Percentiles rank a stretch among this genome's conserved stretches.
phyloP scores from a whole-genome alignment of 2,888 invertebrate genomes.

The Diogma glabrata region DNA sequence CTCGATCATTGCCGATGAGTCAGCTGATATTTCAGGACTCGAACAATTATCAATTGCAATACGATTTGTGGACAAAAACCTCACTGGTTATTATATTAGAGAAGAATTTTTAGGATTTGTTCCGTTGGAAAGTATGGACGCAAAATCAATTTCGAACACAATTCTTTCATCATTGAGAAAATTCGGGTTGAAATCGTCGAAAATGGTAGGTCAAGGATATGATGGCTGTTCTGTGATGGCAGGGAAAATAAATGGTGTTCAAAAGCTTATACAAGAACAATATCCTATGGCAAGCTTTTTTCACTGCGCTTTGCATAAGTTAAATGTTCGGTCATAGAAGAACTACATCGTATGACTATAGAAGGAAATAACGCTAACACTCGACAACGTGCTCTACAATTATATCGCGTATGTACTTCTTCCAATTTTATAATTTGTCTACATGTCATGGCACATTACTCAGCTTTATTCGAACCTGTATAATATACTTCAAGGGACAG shows the following conservation, averaged over 20 bases:
- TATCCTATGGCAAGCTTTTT: slow-evolving; percentile 20
- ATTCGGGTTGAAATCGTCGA: too few species aligned
- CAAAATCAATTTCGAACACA: too few species aligned
- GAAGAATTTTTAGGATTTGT: slow-evolving; percentile 24
- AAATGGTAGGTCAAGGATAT: too few species aligned
- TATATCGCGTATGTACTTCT: slow-evolving; percentile 5
- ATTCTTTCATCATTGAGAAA: too few species aligned
- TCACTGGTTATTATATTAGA: slow-evolving; percentile 15
- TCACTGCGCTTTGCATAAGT: slow-evolving; percentile 23
- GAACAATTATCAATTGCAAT: slow-evolving; percentile 23
- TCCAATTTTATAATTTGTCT: slow-evolving; percentile 9
- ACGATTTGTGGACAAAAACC: slow-evolving; percentile 21
- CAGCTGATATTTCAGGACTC: slow-evolving; percentile 22
- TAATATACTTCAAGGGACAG: slow-evolving; percentile 10
- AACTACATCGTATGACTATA: slow-evolving; percentile 1
- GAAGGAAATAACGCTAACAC: slow-evolving; percentile 11
- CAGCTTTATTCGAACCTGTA: slow-evolving; percentile 10
- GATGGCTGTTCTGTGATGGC: too few species aligned
- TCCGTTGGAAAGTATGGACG: too few species aligned
- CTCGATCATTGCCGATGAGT: slow-evolving; percentile 22
- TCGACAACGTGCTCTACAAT: slow-evolving; percentile 8
- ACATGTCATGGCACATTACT: slow-evolving; percentile 12
- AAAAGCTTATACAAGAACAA: too few species aligned
- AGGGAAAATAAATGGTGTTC: too few species aligned
- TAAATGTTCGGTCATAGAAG: slow-evolving; percentile 20